Conservation (phyloP, 2,113 vertebrate species). For the Microtus oregoni region DNA sequence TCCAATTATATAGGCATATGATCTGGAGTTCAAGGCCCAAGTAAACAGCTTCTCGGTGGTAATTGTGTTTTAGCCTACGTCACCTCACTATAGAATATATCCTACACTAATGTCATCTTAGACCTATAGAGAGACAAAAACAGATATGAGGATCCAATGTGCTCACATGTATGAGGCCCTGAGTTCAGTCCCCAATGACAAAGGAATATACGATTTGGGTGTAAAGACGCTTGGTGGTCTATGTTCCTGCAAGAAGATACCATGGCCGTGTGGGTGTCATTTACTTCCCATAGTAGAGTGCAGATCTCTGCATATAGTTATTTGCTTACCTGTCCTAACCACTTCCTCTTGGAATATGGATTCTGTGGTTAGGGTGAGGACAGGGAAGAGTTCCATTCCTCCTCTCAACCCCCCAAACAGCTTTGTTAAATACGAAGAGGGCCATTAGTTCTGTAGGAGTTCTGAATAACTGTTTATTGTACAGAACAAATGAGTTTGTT, state of each 20-base stretch:
- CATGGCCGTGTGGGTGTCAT: not conserved
- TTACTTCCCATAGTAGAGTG: not conserved
- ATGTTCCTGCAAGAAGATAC: not conserved
- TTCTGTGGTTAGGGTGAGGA: not conserved
- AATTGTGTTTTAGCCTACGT: not conserved
- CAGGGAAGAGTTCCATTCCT: not conserved
- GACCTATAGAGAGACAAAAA: not conserved
- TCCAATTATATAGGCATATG: not conserved
- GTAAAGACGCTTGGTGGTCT: not conserved
- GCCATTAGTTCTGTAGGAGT: not conserved
- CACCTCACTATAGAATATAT: not conserved
- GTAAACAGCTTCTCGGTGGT: not conserved
- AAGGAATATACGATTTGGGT: not conserved
- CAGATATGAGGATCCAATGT: not conserved
- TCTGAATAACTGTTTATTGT: not conserved
- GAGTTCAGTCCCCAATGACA: not conserved
- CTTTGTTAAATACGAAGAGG: constrained; percentile 12
- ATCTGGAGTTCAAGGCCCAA: not conserved
- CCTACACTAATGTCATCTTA: not conserved
- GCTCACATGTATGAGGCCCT: not conserved
- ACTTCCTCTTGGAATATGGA: not conserved
- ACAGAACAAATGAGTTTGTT: not conserved
- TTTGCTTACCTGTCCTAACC: constrained; percentile 12
- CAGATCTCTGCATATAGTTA: not conserved
- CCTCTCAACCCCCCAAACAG: not conserved